These are phyloP conservation scores for Pachyseris speciosa DNA, from an alignment of 64 coral and sea anemone genomes.

Conservation along the genomic window DNA sequence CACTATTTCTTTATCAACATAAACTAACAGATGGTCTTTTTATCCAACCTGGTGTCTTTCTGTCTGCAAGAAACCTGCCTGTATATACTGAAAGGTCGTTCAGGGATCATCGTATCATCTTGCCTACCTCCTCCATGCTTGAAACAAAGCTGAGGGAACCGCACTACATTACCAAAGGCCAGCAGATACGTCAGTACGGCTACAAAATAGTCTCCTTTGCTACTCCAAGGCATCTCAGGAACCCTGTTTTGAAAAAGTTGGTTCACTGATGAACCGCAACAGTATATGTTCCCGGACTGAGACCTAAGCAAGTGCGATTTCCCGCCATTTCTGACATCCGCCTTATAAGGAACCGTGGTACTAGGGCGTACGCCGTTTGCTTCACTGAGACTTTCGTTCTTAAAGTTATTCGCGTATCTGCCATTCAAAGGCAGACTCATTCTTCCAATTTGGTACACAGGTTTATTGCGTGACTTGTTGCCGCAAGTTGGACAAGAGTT, in stretches of 20 bases:
- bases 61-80: neutral
- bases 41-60: too few species aligned
- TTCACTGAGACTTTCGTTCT: neutral
- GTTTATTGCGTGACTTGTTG: neutral
- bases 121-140: conserved; percentile 89
- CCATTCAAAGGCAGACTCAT: conserved; percentile 39
- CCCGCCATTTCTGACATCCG: neutral
- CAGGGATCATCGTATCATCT: neutral
- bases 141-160: conserved; percentile 79
- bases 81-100: too few species aligned
- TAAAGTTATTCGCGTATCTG: conserved; percentile 23
- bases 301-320: neutral
- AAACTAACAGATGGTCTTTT: too few species aligned
- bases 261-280: conserved; percentile 10
- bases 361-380: neutral
- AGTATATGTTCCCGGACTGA: neutral
- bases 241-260: neutral
- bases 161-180: conserved; percentile 82
- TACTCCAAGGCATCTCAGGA: conserved; percentile 67
- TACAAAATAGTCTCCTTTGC: conserved; percentile 66
- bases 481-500: neutral
- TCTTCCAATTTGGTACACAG: neutral
- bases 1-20: too few species aligned
- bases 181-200: conserved; percentile 68
- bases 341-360: neutral